A percentile compares a stretch with the other conserved stretches of the same genome.
phyloP scores from a whole-genome alignment of 2,113 vertebrate species.

The Anas platyrhynchos region DNA sequence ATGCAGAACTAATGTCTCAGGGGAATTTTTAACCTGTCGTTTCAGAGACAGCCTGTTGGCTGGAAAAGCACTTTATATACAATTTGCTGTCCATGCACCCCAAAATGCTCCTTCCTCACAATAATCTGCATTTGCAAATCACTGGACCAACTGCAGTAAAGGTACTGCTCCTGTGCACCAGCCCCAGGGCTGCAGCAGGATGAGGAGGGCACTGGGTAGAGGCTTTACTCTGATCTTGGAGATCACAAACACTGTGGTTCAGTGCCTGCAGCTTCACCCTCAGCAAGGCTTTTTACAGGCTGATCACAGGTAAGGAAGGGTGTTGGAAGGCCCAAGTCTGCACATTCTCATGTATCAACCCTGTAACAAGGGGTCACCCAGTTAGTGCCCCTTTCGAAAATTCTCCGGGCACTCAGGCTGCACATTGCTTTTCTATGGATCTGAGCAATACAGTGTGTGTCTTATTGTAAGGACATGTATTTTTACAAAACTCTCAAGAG shows the following conservation, averaged over 20 bases:
- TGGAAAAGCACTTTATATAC: background rate
- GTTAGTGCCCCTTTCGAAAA: background rate
- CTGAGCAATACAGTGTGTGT: background rate
- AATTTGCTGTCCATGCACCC: background rate
- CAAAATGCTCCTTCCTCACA: background rate
- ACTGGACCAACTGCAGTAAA: background rate
- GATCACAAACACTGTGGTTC: rapidly evolving
- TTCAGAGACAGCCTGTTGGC: background rate
- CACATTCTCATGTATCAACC: background rate
- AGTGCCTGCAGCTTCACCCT: background rate
- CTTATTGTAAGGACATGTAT: background rate
- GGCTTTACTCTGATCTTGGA: background rate
- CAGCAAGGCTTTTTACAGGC: background rate
- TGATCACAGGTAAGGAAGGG: background rate
- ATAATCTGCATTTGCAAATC: background rate
- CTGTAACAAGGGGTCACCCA: background rate
- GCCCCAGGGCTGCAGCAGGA: background rate
- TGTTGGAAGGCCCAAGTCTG: background rate
- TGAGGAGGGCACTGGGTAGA: background rate
- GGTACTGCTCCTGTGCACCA: background rate
- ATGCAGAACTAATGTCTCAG: background rate
- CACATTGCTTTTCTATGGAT: background rate
- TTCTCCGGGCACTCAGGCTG: background rate
- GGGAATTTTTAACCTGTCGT: background rate
- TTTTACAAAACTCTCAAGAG: background rate